Percentiles rank a stretch among this genome's conserved stretches.
Evolutionary conservation across 2,888 invertebrate species (phyloP).

Genomic region (Endotricha flammealis): DNA sequence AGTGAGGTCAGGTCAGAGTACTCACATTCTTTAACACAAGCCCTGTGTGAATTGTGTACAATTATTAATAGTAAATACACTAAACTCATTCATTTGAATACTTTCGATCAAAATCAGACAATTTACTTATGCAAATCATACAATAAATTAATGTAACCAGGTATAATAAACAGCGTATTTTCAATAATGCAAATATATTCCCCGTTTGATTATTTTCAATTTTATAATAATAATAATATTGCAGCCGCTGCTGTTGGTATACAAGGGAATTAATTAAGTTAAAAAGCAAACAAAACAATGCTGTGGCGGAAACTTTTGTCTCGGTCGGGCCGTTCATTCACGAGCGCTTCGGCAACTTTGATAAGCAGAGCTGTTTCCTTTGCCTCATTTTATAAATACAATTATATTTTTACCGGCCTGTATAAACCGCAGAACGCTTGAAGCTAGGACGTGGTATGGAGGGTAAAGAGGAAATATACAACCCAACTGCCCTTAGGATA

Average conservation of each 20-base stretch:
- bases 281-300: conserved; percentile 45
- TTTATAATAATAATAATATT: conserved; percentile 42
- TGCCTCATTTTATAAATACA: conserved; percentile 4
- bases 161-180: conserved; percentile 11
- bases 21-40: too few species aligned
- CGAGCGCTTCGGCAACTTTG: conserved; percentile 21
- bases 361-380: conserved; percentile 12
- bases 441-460: not conserved
- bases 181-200: conserved; percentile 35
- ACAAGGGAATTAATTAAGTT: conserved; percentile 50
- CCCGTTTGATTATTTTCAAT: conserved; percentile 33
- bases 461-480: conserved; percentile 1
- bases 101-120: not conserved
- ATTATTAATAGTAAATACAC: too few species aligned
- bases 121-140: conserved; percentile 23
- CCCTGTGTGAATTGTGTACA: too few species aligned
- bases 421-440: conserved; percentile 1
- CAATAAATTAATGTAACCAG: conserved; percentile 19
- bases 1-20: too few species aligned
- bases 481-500: too few species aligned
- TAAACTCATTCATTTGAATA: too few species aligned
- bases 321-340: conserved; percentile 27
- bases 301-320: conserved; percentile 34
- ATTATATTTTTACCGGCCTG: conserved; percentile 6
- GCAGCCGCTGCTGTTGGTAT: conserved; percentile 30